Evolutionary conservation across 2,888 invertebrate species (phyloP), one percentile per base, ranked within the genome.

Genomic region (Macaria notata): DNA sequence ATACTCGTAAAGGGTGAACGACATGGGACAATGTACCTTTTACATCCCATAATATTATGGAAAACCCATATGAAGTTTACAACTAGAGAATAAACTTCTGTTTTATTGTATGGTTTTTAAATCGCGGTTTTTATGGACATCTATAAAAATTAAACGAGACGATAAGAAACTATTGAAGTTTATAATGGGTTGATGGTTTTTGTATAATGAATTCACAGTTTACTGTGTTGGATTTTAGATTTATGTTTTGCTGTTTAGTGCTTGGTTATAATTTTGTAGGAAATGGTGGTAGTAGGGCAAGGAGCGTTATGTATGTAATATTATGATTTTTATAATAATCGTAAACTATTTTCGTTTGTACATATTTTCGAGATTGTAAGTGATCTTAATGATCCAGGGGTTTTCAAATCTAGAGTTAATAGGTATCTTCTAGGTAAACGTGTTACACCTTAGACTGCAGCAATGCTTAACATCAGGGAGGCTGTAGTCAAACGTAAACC

Each of bases 11-110:
- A 71, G 66, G 77, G 77, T 80, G 77, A 83, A 80, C 56, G 80
- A 76, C 80, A 75, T 72, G 48, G 64, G 65, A 78, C 76, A 76
- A 72, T 79, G 75, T 78, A 72, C 51, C 45, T 54, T 50, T 71
- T 70, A 71, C 64, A 60, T 66, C 65, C 70, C 68, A 68, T 75
- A 73, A 76, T 75, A 74, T 70, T 77, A 81, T 78, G 76, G 74
- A 79, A 83, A 83, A 53, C 7, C 81, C 71, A 74, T 75, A 75
- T 78, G 73, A 66, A 72, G 72, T 78, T 79, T 76, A 81, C 63
- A 64, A 65, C 70, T 63, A 66, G 59, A 67, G 59, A 73, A 75
- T 75, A 78, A 77, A 76, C 70, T 52, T 68, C 60, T 63, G 62
- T 77, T 81, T 80, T 81, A 80, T 75, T 65, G 63, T 75, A 69